Evolutionary conservation across 2,797 vertebrate genomes (phyloP), one percentile per base, ranked within the genome.

Genomic region (Salarias fasciatus): DNA sequence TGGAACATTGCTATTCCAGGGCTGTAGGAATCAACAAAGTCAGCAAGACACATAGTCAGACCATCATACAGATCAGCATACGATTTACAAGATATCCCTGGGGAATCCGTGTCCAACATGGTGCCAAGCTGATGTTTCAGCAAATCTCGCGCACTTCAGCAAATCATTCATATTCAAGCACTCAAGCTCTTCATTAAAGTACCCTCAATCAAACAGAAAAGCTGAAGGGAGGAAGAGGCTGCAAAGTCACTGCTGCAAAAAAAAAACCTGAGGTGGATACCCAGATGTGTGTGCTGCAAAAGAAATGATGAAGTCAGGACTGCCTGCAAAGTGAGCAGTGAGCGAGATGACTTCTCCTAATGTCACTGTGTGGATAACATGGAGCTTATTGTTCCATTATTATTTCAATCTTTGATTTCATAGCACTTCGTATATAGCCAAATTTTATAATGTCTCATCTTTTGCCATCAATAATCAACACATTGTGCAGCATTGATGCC

Each of bases 171-270:
- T 56, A 71, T 77, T 67, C 70, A 54, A 33, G 47, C 51, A 58
- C 55, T 71, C 60, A 60, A 48, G 44, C 50, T 64, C 50, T 52
- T 72, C 58, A 63, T 79, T 69, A 42, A 65, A 55, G 60, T 35
- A 13, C 12, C 53, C 53, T 50, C 56, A 31, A 31, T 69, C 52
- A 53, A 59, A 65, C 1, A 6, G 40, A 3, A 54, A 38, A 48
- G 54, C 45, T 6, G 56, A 48, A 6, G 42, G 44, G 30, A 28
- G 30, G 43, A n/a, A 2, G 35, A 62, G 42, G 43, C 36, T 53
- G 60, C 42, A 29, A 62, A 67, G 31, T 40, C 5, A 5, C 29
- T 31, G 11, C 36, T 55, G 28, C 46, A 24, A 55, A 49, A 66
- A 24, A 55, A 49, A 66, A 55, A n/a, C 8, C 33, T 35, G 52